Percentiles rank a stretch among this genome's conserved stretches.
These are phyloP conservation scores for Pyrochroa serraticornis DNA, from an alignment of 2,888 invertebrate genomes.

Conservation along the genomic window DNA sequence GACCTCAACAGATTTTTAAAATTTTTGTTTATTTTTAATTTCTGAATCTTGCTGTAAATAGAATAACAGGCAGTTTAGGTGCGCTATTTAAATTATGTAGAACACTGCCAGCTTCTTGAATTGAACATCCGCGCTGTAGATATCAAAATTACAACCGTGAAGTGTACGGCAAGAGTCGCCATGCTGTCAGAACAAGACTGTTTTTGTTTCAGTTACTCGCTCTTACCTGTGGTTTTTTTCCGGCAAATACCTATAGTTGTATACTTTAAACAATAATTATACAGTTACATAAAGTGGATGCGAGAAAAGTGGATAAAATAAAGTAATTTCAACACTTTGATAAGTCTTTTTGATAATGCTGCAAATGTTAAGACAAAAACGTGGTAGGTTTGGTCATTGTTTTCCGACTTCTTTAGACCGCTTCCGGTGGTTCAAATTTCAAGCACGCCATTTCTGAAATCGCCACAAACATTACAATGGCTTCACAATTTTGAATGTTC, in stretches of 20 bases:
- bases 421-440: too few relatives aligned
- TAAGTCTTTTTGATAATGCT: too few relatives aligned
- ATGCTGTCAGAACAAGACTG: slow-evolving; percentile 40
- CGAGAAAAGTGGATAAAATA: too few relatives aligned
- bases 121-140: neutral
- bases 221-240: slow-evolving; percentile 45
- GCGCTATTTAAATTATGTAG: too few relatives aligned
- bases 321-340: too few relatives aligned
- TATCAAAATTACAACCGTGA: slow-evolving; percentile 21
- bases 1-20: too few relatives aligned
- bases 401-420: too few relatives aligned
- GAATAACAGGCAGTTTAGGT: neutral
- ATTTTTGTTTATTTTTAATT: too few relatives aligned
- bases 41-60: too few relatives aligned
- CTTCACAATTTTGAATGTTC: slow-evolving; percentile 31
- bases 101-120: too few relatives aligned
- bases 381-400: neutral
- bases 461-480: slow-evolving; percentile 21
- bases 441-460: neutral
- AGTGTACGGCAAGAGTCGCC: slow-evolving; percentile 41
- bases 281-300: slow-evolving; percentile 35
- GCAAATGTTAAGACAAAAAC: too few relatives aligned
- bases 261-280: slow-evolving; percentile 42
- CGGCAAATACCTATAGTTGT: slow-evolving; percentile 47
- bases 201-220: slow-evolving; percentile 47